These are phyloP conservation scores for Drosophila maculinotata DNA, from an alignment of 2,888 invertebrate species.

Conservation along the genomic window DNA sequence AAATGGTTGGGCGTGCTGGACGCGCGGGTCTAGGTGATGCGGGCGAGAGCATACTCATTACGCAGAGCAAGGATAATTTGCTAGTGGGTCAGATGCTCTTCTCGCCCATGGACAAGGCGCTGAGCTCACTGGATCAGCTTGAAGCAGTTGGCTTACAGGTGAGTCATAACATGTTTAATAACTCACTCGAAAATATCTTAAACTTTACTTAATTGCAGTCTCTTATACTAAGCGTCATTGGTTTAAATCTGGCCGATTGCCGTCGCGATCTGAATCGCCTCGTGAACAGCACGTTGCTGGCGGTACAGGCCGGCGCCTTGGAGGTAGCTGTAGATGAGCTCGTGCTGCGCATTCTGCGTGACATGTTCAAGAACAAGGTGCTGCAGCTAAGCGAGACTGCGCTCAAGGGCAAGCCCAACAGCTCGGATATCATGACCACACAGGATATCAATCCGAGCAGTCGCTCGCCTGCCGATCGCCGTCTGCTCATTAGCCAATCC, in stretches of 20 bases:
- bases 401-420: constrained; percentile 45
- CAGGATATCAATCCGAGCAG: constrained; percentile 73
- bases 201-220: constrained; percentile 75
- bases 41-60: constrained; percentile 95
- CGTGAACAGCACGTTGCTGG: constrained; percentile 88
- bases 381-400: constrained; percentile 66
- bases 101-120: constrained; percentile 89
- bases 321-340: constrained; percentile 71
- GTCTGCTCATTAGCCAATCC: constrained; percentile 82
- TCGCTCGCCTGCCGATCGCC: constrained; percentile 54
- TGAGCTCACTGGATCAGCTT: constrained; percentile 86
- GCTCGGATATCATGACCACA: constrained; percentile 78
- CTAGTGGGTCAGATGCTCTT: constrained; percentile 87
- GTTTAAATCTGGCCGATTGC: constrained; percentile 88
- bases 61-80: constrained; percentile 87
- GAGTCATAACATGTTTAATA: neutral
- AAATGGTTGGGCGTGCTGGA: constrained; percentile 98
- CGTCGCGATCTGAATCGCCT: constrained; percentile 86
- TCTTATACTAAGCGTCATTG: constrained; percentile 89
- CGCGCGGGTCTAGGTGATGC: constrained; percentile 92
- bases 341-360: constrained; percentile 79
- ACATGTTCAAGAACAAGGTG: constrained; percentile 84
- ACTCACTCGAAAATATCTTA: neutral
- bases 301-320: constrained; percentile 87
- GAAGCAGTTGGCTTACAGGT: constrained; percentile 86